phyloP scores from a whole-genome alignment of 2,113 vertebrate genomes.

The Misgurnus mizolepis region DNA sequence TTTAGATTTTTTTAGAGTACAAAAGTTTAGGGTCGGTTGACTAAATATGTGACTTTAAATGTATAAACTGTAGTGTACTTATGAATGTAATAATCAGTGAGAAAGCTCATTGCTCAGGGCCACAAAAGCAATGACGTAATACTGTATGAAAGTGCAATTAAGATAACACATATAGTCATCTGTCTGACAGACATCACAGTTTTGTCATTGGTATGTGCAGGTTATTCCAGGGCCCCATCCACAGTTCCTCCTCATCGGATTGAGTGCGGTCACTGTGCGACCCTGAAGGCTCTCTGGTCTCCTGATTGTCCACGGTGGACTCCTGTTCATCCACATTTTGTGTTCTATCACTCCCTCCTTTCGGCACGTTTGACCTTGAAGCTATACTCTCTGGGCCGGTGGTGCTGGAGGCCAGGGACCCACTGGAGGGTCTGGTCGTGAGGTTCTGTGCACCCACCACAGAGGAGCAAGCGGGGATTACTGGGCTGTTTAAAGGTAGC shows the following conservation, averaged over 20 bases:
- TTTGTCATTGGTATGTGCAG: constrained; percentile 99
- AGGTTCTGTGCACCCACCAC: constrained; percentile 68
- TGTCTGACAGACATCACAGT: constrained; percentile 81
- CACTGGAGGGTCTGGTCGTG: constrained; percentile 77
- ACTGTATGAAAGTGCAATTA: constrained; percentile 47
- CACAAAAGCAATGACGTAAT: constrained; percentile 30
- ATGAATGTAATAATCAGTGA: constrained; percentile 31
- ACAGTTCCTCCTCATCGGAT: constrained; percentile 92
- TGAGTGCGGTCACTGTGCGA: constrained; percentile 85
- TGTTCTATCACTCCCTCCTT: constrained; percentile 63
- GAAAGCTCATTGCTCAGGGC: constrained; percentile 37
- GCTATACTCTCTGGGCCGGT: constrained; percentile 62
- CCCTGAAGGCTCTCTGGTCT: constrained; percentile 75
- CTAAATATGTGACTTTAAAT: no score
- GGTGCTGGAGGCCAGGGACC: constrained; percentile 78
- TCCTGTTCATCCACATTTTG: constrained; percentile 80
- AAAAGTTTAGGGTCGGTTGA: not conserved
- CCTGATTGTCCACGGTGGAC: constrained; percentile 70
- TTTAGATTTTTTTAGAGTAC: constrained; percentile 4
- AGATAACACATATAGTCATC: constrained; percentile 2
- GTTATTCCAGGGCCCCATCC: constrained; percentile 98
- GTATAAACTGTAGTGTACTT: no score
- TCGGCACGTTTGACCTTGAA: constrained; percentile 61
- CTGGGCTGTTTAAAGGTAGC: constrained; percentile 79
- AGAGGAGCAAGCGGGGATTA: constrained; percentile 52